A percentile compares a stretch with the other conserved stretches of the same genome.
Evolutionary conservation across 1,140 invertebrate genomes (phyloP).

Genomic region (Hetaerina americana): DNA sequence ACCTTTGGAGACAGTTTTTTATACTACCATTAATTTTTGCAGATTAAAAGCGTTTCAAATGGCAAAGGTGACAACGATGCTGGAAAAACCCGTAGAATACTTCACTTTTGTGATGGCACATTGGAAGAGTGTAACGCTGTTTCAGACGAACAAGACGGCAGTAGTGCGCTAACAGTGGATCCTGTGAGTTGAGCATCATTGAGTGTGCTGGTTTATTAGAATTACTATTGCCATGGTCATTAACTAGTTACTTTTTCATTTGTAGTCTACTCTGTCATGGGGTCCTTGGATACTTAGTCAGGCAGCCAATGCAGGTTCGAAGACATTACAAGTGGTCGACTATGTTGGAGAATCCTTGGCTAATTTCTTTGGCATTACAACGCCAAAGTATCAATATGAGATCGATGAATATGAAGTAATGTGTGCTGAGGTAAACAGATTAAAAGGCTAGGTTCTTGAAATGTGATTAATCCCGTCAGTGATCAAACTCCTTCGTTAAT

Average conservation of each 20-base stretch:
- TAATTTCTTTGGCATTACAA: slow-evolving; percentile 76
- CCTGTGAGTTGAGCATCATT: background rate
- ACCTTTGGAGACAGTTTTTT: no score
- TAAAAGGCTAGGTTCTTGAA: no score
- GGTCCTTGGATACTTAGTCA: slow-evolving; percentile 59
- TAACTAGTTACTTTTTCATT: slow-evolving; percentile 7
- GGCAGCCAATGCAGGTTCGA: slow-evolving; percentile 44
- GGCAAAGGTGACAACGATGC: background rate
- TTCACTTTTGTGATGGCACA: background rate
- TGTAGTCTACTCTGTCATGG: slow-evolving; percentile 48
- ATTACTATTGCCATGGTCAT: background rate
- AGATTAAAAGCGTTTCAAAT: no score
- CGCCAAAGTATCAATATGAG: slow-evolving; percentile 82
- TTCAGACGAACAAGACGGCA: no score
- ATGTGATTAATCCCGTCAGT: background rate
- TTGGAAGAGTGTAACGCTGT: background rate
- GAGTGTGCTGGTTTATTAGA: background rate
- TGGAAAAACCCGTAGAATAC: background rate
- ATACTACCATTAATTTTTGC: no score
- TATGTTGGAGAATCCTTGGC: slow-evolving; percentile 72
- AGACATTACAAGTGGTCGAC: slow-evolving; percentile 61
- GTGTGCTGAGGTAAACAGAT: slow-evolving; percentile 24
- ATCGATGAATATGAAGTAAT: slow-evolving; percentile 64
- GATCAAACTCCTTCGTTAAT: background rate
- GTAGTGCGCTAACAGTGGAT: background rate